phyloP scores from a whole-genome alignment of 2,888 invertebrate species.

The Ophion ellenae region DNA sequence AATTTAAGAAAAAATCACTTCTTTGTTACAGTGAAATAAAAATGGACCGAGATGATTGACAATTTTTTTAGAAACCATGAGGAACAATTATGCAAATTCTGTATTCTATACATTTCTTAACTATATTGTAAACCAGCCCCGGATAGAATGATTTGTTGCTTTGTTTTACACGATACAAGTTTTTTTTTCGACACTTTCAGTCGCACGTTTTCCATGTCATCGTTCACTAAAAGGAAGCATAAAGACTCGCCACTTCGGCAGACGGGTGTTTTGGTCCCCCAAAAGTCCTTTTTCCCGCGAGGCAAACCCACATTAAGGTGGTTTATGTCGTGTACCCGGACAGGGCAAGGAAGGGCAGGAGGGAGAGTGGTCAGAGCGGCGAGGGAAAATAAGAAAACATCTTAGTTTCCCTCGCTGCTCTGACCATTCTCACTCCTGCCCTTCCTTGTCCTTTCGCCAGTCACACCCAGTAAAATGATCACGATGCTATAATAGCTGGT shows the following conservation, averaged over 20 bases:
- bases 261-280: not conserved
- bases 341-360: not conserved
- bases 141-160: not conserved
- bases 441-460: not conserved
- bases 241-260: not conserved
- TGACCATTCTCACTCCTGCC: not conserved
- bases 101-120: not conserved
- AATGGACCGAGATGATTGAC: not conserved
- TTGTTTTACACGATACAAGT: not conserved
- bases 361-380: not conserved
- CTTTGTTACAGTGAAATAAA: not conserved
- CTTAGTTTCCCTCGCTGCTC: not conserved
- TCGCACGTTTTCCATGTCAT: not conserved
- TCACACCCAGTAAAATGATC: not conserved
- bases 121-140: not conserved
- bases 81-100: no score
- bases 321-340: not conserved
- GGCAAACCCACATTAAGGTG: not conserved
- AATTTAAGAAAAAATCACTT: not conserved
- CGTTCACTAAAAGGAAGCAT: not conserved
- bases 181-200: not conserved
- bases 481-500: not conserved
- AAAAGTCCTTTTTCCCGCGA: not conserved
- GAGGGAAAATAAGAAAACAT: not conserved
- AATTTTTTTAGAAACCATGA: not conserved